A percentile compares a stretch with the other conserved stretches of the same genome.
These are phyloP conservation scores for Etheostoma nigrum DNA, from an alignment of 2,797 vertebrate species.

Conservation along the genomic window DNA sequence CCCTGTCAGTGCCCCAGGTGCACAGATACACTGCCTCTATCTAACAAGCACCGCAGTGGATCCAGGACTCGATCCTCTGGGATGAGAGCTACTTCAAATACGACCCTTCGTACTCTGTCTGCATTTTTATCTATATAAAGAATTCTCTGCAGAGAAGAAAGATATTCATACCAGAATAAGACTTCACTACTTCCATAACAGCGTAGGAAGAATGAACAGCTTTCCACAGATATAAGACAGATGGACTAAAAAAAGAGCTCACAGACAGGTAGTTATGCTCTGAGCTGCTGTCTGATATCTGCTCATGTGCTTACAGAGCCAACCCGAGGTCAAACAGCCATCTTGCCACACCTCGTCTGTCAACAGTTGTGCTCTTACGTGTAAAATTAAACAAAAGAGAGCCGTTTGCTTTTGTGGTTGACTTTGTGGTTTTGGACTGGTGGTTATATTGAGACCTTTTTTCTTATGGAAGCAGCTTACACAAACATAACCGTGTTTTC, in stretches of 20 bases:
- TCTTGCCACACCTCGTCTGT: conserved; percentile 74
- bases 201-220: conserved; percentile 12
- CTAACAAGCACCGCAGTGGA: conserved; percentile 35
- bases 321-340: conserved; percentile 52
- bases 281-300: conserved; percentile 42
- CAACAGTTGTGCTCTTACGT: conserved; percentile 59
- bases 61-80: conserved; percentile 50
- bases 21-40: conserved; percentile 37
- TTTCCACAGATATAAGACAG: conserved; percentile 34
- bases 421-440: conserved; percentile 50
- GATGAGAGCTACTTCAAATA: conserved; percentile 53
- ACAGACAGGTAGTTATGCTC: conserved; percentile 14
- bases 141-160: conserved; percentile 33
- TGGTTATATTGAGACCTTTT: conserved; percentile 54
- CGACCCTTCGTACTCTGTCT: conserved; percentile 41
- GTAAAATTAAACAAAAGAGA: conserved; percentile 73
- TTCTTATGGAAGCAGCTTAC: conserved; percentile 51
- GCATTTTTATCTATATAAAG: conserved; percentile 46
- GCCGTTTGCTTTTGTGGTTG: conserved; percentile 39
- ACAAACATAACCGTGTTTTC: conserved; percentile 49
- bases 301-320: conserved; percentile 39
- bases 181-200: conserved; percentile 28
- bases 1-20: conserved; percentile 63
- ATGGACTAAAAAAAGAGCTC: conserved; percentile 41
- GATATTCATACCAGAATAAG: conserved; percentile 35